phyloP scores from a whole-genome alignment of 2,888 invertebrate genomes.

The Sympetrum striolatum region DNA sequence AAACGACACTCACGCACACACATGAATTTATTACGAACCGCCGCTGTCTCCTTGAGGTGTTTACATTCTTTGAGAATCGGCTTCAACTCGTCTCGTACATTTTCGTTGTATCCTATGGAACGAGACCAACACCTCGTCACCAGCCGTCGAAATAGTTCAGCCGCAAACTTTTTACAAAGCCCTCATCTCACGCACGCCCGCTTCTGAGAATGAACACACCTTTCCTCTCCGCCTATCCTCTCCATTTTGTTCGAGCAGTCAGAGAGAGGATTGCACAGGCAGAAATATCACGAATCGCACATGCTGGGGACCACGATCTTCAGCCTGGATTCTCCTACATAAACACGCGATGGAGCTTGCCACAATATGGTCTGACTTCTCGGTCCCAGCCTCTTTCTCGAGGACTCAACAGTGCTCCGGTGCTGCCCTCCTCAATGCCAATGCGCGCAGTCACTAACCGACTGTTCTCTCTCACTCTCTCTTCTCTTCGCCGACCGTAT shows the following conservation, averaged over 20 bases:
- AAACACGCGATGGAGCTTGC: background rate
- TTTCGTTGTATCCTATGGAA: background rate
- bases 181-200: background rate
- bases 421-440: background rate
- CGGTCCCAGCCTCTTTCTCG: background rate
- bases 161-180: no score
- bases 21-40: background rate
- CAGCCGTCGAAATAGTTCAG: no score
- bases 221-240: background rate
- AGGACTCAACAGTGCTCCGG: background rate
- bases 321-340: background rate
- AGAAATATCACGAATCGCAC: background rate
- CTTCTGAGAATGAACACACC: background rate
- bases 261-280: background rate
- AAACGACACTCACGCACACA: background rate
- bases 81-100: background rate
- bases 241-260: background rate
- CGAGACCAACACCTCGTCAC: background rate
- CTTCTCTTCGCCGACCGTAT: constrained; percentile 13
- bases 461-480: background rate
- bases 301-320: background rate
- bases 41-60: background rate
- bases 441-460: constrained; percentile 2
- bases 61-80: background rate
- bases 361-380: background rate